Percentiles rank a stretch among this genome's conserved stretches.
Evolutionary conservation across 2,888 invertebrate species (phyloP).

Genomic region (Sinohyriopsis cumingii): DNA sequence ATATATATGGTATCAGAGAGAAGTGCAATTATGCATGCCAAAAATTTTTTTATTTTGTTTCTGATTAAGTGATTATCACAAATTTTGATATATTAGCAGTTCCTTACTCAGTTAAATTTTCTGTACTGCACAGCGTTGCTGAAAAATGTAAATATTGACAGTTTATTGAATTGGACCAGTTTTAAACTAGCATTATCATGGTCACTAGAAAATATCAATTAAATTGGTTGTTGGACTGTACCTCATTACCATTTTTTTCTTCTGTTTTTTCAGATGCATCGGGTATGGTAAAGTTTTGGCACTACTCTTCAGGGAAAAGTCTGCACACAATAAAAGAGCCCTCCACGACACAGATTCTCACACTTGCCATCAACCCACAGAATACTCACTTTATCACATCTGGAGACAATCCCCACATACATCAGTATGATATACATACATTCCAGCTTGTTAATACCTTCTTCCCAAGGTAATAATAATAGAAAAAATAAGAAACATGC

Average conservation of each 20-base stretch:
- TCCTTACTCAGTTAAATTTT: too few relatives aligned
- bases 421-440: constrained; percentile 68
- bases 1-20: too few relatives aligned
- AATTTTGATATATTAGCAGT: too few relatives aligned
- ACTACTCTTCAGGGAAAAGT: constrained; percentile 66
- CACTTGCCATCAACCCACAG: constrained; percentile 57
- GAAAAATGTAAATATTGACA: too few relatives aligned
- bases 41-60: too few relatives aligned
- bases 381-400: constrained; percentile 62
- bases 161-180: too few relatives aligned
- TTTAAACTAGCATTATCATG: too few relatives aligned
- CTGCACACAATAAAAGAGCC: constrained; percentile 61
- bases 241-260: not conserved
- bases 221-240: not conserved
- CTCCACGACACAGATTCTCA: constrained; percentile 62
- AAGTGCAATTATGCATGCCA: too few relatives aligned
- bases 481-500: too few relatives aligned
- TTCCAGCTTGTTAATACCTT: constrained; percentile 59
- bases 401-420: constrained; percentile 64
- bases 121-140: too few relatives aligned
- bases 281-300: constrained; percentile 69
- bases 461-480: constrained; percentile 62
- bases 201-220: not conserved
- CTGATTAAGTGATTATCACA: too few relatives aligned
- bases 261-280: constrained; percentile 65